Evolutionary conservation across 2,113 vertebrate species (phyloP).

Genomic region (Sorex fumeus): DNA sequence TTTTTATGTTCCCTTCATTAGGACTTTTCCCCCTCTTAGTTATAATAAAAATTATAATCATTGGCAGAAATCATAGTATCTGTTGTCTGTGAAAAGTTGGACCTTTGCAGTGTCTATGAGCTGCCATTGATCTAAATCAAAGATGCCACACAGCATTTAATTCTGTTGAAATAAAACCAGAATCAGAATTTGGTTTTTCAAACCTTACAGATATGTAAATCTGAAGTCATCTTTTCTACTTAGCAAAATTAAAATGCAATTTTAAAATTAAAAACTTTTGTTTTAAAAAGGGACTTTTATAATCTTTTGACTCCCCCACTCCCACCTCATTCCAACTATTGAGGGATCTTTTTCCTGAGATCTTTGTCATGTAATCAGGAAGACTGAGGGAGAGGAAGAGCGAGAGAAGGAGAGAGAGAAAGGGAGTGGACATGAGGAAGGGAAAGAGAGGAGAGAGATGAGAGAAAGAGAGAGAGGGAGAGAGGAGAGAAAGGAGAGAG

Average conservation of each 20-base stretch:
- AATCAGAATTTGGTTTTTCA: not conserved
- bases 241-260: slow-evolving; percentile 46
- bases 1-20: slow-evolving; percentile 30
- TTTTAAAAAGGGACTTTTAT: slow-evolving; percentile 20
- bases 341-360: too few species aligned
- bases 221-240: slow-evolving; percentile 36
- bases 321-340: not conserved
- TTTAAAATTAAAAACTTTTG: not conserved
- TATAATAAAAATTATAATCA: not conserved
- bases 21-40: slow-evolving; percentile 27
- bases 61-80: not conserved
- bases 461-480: too few species aligned
- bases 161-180: not conserved
- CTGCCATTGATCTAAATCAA: not conserved
- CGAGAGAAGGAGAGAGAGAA: too few species aligned
- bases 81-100: slow-evolving; percentile 3
- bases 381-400: too few species aligned
- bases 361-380: too few species aligned
- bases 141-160: not conserved
- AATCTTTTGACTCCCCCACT: too few species aligned
- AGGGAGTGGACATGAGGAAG: too few species aligned
- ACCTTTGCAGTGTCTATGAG: not conserved
- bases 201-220: not conserved
- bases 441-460: too few species aligned
- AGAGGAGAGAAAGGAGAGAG: too few species aligned